Percentiles rank a stretch among this genome's conserved stretches.
phyloP scores from a whole-genome alignment of 2,888 invertebrate species.

The Macroteleia sp. region DNA sequence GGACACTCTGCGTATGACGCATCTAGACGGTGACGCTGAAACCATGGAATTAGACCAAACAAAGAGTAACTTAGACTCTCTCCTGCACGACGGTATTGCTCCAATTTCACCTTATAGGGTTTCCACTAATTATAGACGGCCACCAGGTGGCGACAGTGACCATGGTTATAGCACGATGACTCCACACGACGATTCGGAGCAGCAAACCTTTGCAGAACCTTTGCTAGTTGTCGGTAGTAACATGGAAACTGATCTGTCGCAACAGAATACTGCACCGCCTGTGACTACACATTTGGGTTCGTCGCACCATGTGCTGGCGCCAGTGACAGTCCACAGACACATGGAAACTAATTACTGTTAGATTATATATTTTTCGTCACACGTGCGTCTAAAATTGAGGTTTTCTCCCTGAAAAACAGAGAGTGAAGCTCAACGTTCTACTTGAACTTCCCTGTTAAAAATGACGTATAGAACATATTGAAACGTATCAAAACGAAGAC shows the following conservation, averaged over 20 bases:
- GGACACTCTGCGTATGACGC: constrained; percentile 89
- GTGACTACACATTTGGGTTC: constrained; percentile 85
- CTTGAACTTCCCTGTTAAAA: too few species aligned
- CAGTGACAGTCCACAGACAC: constrained; percentile 94
- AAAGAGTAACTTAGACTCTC: constrained; percentile 86
- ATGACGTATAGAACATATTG: too few species aligned
- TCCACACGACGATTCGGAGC: constrained; percentile 94
- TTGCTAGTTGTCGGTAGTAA: constrained; percentile 76
- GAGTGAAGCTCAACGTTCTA: too few species aligned
- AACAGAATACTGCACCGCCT: constrained; percentile 82
- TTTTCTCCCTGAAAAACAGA: too few species aligned
- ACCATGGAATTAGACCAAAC: constrained; percentile 77
- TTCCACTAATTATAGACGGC: constrained; percentile 91
- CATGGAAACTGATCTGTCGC: constrained; percentile 71
- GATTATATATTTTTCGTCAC: too few species aligned
- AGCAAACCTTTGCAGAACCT: constrained; percentile 88
- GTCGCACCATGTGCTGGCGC: constrained; percentile 89
- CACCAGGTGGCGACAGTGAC: constrained; percentile 93
- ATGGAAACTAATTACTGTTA: constrained; percentile 90
- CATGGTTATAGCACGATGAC: constrained; percentile 98
- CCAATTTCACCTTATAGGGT: constrained; percentile 95
- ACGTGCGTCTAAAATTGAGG: too few species aligned
- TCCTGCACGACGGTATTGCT: constrained; percentile 87
- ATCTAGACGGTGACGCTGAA: constrained; percentile 89
- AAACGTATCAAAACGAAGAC: too few species aligned